Evolutionary conservation across 2,797 vertebrate genomes (phyloP).

Genomic region (Cyclopterus lumpus): DNA sequence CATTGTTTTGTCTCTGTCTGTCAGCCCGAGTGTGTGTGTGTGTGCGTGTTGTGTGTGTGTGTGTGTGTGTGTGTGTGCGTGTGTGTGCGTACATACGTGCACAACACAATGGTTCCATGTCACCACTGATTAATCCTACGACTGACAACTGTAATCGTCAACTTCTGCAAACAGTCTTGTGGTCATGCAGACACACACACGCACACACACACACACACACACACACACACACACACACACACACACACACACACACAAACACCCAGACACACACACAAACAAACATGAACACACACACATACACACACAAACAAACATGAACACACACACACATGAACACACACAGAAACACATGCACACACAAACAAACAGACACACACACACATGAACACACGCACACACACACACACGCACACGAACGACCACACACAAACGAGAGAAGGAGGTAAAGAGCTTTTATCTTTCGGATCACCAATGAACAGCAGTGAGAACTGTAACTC

Average conservation of each 20-base stretch:
- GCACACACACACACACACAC: slow-evolving; percentile 15
- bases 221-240: slow-evolving; percentile 20
- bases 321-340: too few species aligned
- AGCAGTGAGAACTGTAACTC: neutral
- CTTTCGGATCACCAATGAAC: too few species aligned
- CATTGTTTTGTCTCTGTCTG: neutral
- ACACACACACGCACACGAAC: neutral
- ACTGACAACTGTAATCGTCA: slow-evolving; percentile 49
- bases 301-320: too few species aligned
- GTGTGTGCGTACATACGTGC: slow-evolving; percentile 2
- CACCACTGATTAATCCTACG: slow-evolving; percentile 68
- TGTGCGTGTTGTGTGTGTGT: slow-evolving; percentile 9
- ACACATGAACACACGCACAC: neutral
- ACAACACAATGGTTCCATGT: slow-evolving; percentile 49
- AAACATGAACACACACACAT: too few species aligned
- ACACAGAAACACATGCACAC: too few species aligned
- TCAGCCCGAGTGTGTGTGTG: slow-evolving; percentile 2
- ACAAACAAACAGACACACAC: neutral
- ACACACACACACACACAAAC: neutral
- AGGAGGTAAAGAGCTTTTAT: too few species aligned
- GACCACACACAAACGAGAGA: neutral
- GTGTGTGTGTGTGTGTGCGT: slow-evolving; percentile 6
- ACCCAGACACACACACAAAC: too few species aligned
- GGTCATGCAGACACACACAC: slow-evolving; percentile 17
- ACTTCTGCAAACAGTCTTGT: slow-evolving; percentile 40